Evolutionary conservation across 1,140 invertebrate species (phyloP).

Genomic region (Drosophila bipectinata): DNA sequence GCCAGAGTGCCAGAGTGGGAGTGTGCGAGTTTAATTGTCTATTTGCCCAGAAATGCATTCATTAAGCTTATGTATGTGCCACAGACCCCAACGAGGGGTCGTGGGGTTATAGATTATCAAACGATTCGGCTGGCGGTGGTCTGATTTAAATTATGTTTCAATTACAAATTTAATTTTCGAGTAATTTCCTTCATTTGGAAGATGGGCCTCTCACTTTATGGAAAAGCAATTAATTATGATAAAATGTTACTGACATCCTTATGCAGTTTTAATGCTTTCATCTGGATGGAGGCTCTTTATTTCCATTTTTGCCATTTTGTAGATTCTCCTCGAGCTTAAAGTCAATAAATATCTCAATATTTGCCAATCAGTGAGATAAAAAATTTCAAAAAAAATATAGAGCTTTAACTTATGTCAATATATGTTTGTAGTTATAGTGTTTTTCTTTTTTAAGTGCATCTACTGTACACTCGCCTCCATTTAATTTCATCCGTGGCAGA

Average conservation of each 20-base stretch:
- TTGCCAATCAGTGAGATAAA: background rate
- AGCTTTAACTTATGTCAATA: too few species aligned
- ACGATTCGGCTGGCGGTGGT: constrained; percentile 1
- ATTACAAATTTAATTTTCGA: constrained; percentile 60
- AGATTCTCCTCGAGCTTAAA: too few species aligned
- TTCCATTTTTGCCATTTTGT: background rate
- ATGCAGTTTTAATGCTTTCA: constrained; percentile 28
- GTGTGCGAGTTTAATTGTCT: constrained; percentile 53
- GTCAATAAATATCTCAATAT: too few species aligned
- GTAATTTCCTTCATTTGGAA: constrained; percentile 45
- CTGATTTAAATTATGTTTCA: constrained; percentile 47
- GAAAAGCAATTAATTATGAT: constrained; percentile 60
- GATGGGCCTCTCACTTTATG: background rate
- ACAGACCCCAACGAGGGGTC: background rate
- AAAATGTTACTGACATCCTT: constrained; percentile 51
- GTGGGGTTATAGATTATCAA: constrained; percentile 25
- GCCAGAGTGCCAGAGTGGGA: too few species aligned
- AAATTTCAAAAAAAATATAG: background rate
- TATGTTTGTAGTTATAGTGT: too few species aligned
- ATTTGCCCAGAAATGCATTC: constrained; percentile 55
- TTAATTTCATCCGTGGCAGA: constrained; percentile 46
- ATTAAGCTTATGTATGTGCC: constrained; percentile 46
- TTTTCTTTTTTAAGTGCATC: constrained; percentile 2
- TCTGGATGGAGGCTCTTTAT: constrained; percentile 14
- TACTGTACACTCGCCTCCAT: constrained; percentile 26